Conservation (phyloP, 1,140 invertebrate genomes). For the Metopolophium dirhodum region DNA sequence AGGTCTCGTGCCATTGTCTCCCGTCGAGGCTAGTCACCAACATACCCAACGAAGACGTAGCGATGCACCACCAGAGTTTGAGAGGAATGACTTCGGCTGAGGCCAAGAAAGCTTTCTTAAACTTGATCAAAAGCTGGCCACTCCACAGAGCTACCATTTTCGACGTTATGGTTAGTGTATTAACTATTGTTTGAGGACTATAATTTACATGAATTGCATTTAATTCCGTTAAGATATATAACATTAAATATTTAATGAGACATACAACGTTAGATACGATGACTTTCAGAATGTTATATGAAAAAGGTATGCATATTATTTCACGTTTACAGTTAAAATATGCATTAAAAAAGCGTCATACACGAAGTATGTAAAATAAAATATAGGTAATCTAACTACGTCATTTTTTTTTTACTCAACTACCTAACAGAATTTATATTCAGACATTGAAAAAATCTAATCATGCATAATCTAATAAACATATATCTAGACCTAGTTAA, state of each 20-base stretch:
- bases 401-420: too few species aligned
- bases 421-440: too few species aligned
- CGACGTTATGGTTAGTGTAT: slow-evolving; percentile 80
- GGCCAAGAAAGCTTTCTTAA: slow-evolving; percentile 92
- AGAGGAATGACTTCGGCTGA: slow-evolving; percentile 83
- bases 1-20: slow-evolving; percentile 80
- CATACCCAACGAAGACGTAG: slow-evolving; percentile 79
- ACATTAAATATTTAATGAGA: not conserved
- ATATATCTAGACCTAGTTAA: too few species aligned
- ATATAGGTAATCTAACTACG: too few species aligned
- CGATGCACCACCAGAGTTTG: slow-evolving; percentile 85
- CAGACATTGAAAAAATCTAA: too few species aligned
- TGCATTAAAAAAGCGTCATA: not conserved
- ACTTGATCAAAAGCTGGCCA: slow-evolving; percentile 91
- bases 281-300: not conserved
- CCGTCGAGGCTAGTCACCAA: slow-evolving; percentile 78
- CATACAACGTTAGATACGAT: not conserved
- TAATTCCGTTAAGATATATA: not conserved
- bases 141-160: slow-evolving; percentile 92
- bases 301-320: not conserved
- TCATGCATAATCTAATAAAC: too few species aligned
- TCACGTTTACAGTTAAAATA: not conserved
- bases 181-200: not conserved
- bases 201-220: not conserved
- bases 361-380: not conserved